Evolutionary conservation across 2,113 vertebrate species (phyloP).

Genomic region (Poecilia latipinna): DNA sequence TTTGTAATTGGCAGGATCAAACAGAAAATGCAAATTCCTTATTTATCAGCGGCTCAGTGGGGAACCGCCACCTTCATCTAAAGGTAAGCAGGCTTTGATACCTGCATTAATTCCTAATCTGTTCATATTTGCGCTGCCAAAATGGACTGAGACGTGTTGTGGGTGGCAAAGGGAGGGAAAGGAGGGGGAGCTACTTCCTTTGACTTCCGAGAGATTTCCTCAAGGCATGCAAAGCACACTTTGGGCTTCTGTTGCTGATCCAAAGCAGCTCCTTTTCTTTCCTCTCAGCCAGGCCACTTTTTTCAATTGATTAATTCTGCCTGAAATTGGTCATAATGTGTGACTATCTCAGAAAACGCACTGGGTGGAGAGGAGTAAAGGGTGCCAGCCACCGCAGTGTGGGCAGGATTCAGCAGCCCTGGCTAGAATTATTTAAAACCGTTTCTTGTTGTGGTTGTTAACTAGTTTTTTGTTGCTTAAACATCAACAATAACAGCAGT

Average conservation of each 20-base stretch:
- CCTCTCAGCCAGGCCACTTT: conserved; percentile 48
- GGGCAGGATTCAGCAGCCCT: conserved; percentile 21
- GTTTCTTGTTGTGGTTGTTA: not conserved
- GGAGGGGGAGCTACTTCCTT: conserved; percentile 46
- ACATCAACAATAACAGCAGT: not conserved
- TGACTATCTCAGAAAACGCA: conserved; percentile 65
- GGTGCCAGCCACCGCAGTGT: conserved; percentile 16
- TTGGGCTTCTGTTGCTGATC: conserved; percentile 70
- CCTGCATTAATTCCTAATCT: conserved; percentile 71
- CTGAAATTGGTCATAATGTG: conserved; percentile 70
- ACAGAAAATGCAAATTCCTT: conserved; percentile 54
- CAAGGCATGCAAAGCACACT: conserved; percentile 69
- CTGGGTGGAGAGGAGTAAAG: not conserved
- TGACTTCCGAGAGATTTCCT: conserved; percentile 74
- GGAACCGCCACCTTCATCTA: conserved; percentile 60
- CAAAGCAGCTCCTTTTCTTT: conserved; percentile 60
- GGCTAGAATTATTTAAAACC: not conserved
- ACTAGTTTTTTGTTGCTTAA: not conserved
- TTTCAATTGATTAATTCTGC: conserved; percentile 70
- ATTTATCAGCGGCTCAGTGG: conserved; percentile 46
- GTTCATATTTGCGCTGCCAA: conserved; percentile 49
- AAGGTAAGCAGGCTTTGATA: conserved; percentile 69
- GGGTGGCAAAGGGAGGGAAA: not conserved
- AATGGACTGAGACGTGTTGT: conserved; percentile 29
- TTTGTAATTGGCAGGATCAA: conserved; percentile 13